Evolutionary conservation across 2,888 invertebrate species (phyloP).

Genomic region (Oscheius myriophilus): DNA sequence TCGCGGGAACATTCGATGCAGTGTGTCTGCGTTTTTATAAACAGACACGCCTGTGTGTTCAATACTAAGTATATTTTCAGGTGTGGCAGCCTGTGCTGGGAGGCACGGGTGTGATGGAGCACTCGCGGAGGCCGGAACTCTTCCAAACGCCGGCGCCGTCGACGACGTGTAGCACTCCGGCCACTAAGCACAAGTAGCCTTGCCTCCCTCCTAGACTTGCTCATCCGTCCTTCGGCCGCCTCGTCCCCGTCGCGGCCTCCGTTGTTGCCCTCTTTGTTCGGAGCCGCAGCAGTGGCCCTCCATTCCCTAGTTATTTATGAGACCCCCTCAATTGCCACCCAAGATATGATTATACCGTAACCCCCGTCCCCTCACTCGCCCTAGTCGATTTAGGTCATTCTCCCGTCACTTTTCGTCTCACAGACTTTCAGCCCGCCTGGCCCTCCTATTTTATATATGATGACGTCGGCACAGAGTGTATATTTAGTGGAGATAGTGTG

Average conservation of each 20-base stretch:
- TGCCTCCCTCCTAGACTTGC: slow-evolving; percentile 10
- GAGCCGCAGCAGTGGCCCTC: slow-evolving; percentile 3
- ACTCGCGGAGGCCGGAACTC: slow-evolving; percentile 64
- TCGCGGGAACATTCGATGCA: too few species aligned
- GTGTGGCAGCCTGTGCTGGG: slow-evolving; percentile 60
- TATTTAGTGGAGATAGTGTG: too few species aligned
- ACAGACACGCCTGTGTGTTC: too few species aligned
- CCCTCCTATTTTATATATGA: too few species aligned
- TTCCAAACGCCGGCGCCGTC: slow-evolving; percentile 51
- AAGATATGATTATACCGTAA: background rate
- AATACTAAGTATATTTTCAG: too few species aligned
- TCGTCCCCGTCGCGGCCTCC: slow-evolving; percentile 5
- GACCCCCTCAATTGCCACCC: background rate
- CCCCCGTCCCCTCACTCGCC: slow-evolving; percentile 1
- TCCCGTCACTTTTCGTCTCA: too few species aligned
- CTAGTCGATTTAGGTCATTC: slow-evolving; percentile 6
- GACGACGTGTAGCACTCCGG: slow-evolving; percentile 33
- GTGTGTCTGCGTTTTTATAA: too few species aligned
- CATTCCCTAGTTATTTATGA: slow-evolving; percentile 23
- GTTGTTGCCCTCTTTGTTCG: slow-evolving; percentile 26
- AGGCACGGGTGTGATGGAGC: slow-evolving; percentile 65
- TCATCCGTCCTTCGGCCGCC: slow-evolving; percentile 24
- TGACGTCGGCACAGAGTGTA: too few species aligned
- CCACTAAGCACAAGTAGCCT: slow-evolving; percentile 27
- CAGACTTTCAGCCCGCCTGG: too few species aligned